A percentile compares a stretch with the other conserved stretches of the same genome.
Conservation (phyloP, 2,888 invertebrate genomes). For the Zaprionus obscuricornis region DNA sequence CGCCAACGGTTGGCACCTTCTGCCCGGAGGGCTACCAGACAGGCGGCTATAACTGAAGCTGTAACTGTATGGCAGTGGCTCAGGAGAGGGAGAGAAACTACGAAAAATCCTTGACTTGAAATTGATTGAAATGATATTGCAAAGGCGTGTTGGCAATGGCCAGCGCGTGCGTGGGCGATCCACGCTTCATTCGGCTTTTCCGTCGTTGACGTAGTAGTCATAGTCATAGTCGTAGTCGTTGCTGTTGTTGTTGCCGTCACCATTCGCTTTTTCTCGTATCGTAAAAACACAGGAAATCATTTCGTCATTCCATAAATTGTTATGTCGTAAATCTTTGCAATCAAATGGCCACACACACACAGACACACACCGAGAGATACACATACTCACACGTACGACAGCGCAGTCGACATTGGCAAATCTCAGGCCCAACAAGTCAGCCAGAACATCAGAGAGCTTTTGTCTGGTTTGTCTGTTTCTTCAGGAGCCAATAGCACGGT, state of each 20-base stretch:
- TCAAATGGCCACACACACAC: conserved; percentile 56
- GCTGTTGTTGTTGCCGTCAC: conserved; percentile 7
- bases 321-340: conserved; percentile 79
- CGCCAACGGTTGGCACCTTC: conserved; percentile 22
- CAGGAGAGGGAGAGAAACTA: conserved; percentile 8
- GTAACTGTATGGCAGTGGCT: not conserved
- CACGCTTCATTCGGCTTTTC: conserved; percentile 1
- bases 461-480: conserved; percentile 18
- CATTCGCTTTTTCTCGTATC: conserved; percentile 36
- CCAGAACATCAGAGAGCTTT: conserved; percentile 22
- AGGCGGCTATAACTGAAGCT: too few species aligned
- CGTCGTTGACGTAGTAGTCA: conserved; percentile 12
- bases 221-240: conserved; percentile 1
- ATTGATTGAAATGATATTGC: conserved; percentile 79
- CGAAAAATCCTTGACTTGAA: conserved; percentile 67
- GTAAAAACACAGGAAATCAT: conserved; percentile 78
- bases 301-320: conserved; percentile 80
- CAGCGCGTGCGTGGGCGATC: conserved; percentile 53
- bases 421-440: conserved; percentile 9
- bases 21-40: not conserved
- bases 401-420: conserved; percentile 1
- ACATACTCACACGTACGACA: conserved; percentile 9
- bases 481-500: not conserved
- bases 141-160: conserved; percentile 68
- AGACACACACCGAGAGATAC: conserved; percentile 26